Percentiles rank a stretch among this genome's conserved stretches.
phyloP scores from a whole-genome alignment of 2,888 invertebrate species.

The Cerastoderma edule region DNA sequence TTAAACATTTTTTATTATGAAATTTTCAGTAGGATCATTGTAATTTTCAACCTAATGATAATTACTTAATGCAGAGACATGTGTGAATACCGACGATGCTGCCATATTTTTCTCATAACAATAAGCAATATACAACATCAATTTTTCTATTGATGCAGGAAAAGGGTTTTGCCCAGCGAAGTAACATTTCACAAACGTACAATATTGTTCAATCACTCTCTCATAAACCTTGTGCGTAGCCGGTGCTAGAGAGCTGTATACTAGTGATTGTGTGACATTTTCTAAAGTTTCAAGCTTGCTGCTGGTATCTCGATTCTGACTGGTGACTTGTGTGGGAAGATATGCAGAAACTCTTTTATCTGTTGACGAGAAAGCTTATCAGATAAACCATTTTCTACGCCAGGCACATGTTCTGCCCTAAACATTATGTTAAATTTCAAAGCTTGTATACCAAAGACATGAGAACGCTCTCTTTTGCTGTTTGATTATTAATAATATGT shows the following conservation, averaged over 20 bases:
- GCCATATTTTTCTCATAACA: neutral
- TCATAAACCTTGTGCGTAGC: conserved; percentile 28
- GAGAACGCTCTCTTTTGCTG: conserved; percentile 29
- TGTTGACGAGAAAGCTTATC: conserved; percentile 50
- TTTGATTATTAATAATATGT: conserved; percentile 42
- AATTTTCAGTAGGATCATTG: conserved; percentile 8
- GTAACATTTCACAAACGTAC: conserved; percentile 10
- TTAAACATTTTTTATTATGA: conserved; percentile 28
- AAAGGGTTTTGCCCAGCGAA: neutral
- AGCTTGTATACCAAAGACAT: conserved; percentile 42
- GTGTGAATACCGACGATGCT: conserved; percentile 22
- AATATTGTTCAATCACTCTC: conserved; percentile 22
- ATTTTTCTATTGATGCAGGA: conserved; percentile 9
- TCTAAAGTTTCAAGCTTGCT: conserved; percentile 13
- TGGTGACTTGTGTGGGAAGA: conserved; percentile 35
- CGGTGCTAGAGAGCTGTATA: conserved; percentile 16
- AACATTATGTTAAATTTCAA: conserved; percentile 42
- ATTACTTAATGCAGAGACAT: conserved; percentile 31
- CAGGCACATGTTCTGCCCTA: conserved; percentile 32
- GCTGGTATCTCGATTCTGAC: conserved; percentile 17
- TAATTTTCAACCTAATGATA: conserved; percentile 20
- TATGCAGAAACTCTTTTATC: conserved; percentile 31
- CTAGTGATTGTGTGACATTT: neutral
- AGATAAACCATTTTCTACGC: conserved; percentile 36
- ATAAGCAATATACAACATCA: conserved; percentile 36